Percentiles rank a stretch among this genome's conserved stretches.
phyloP scores from a whole-genome alignment of 2,113 vertebrate genomes.

The Gobio gobio region DNA sequence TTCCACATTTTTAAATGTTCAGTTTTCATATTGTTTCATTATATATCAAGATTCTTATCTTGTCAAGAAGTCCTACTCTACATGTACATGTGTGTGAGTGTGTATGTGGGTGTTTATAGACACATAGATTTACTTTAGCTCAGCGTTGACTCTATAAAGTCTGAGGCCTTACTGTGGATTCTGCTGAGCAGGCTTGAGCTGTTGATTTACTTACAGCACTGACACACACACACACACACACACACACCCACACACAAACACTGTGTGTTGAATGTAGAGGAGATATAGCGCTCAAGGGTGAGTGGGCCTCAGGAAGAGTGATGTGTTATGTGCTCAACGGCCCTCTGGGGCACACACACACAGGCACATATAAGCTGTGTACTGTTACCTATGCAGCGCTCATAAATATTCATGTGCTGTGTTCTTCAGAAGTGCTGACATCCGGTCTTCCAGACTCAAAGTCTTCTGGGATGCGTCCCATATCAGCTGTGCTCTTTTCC shows the following conservation, averaged over 20 bases:
- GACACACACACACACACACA: conserved; percentile 33
- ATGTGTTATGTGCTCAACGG: conserved; percentile 37
- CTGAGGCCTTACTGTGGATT: conserved; percentile 21
- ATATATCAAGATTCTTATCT: background rate
- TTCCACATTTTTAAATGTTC: no score
- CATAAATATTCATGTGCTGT: conserved; percentile 51
- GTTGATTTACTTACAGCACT: conserved; percentile 43
- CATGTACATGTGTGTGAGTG: background rate
- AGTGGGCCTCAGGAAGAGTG: conserved; percentile 46
- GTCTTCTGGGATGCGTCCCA: conserved; percentile 17
- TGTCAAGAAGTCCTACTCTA: no score
- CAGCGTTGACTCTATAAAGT: conserved; percentile 46
- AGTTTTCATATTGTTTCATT: background rate
- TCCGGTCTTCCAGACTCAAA: conserved; percentile 26
- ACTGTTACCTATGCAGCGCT: conserved; percentile 4
- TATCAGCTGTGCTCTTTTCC: conserved; percentile 49
- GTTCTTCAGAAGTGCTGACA: conserved; percentile 18
- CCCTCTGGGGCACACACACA: conserved; percentile 17
- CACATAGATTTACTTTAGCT: conserved; percentile 41
- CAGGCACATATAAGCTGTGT: conserved; percentile 35
- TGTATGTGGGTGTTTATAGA: conserved; percentile 36
- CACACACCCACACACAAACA: conserved; percentile 6
- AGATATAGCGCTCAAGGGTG: conserved; percentile 42
- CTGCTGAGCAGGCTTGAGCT: conserved; percentile 42
- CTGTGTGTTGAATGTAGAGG: conserved; percentile 18